Evolutionary conservation across 2,888 invertebrate species (phyloP).

Genomic region (Eilema griseolum): DNA sequence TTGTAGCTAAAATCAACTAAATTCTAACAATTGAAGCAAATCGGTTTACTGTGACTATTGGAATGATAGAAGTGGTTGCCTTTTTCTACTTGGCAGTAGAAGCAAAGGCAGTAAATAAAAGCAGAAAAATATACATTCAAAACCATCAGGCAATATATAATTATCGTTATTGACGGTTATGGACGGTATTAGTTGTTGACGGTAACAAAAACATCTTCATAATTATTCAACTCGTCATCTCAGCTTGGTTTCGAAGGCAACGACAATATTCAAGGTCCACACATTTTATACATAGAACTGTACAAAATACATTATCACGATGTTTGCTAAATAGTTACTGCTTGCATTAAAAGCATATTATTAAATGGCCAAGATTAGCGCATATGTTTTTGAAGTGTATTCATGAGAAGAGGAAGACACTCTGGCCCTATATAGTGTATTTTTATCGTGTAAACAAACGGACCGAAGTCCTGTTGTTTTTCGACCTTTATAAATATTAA

Average conservation of each 20-base stretch:
- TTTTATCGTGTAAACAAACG: slow-evolving; percentile 45
- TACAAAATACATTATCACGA: slow-evolving; percentile 24
- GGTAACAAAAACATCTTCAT: slow-evolving; percentile 35
- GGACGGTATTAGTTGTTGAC: slow-evolving; percentile 6
- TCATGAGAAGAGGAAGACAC: not conserved
- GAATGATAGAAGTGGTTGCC: not conserved
- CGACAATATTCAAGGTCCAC: slow-evolving; percentile 33
- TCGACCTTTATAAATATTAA: slow-evolving; percentile 72
- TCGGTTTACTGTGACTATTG: not conserved
- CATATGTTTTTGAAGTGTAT: not conserved
- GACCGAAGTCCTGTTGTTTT: slow-evolving; percentile 53
- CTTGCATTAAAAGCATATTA: not conserved
- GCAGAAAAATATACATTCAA: not conserved
- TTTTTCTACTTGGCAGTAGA: not conserved
- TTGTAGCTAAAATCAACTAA: too few species aligned
- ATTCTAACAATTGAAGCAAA: too few species aligned
- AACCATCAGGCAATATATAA: not conserved
- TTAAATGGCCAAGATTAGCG: not conserved
- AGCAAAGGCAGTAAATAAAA: not conserved
- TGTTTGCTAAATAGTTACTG: not conserved
- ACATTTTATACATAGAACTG: slow-evolving; percentile 25
- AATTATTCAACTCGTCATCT: slow-evolving; percentile 39
- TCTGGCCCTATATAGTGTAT: not conserved
- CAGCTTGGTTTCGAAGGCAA: slow-evolving; percentile 37
- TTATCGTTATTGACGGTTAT: slow-evolving; percentile 5